Base-by-base conservation (phyloP, 1,140 invertebrate genomes). In the Drosophila sulfurigaster region DNA sequence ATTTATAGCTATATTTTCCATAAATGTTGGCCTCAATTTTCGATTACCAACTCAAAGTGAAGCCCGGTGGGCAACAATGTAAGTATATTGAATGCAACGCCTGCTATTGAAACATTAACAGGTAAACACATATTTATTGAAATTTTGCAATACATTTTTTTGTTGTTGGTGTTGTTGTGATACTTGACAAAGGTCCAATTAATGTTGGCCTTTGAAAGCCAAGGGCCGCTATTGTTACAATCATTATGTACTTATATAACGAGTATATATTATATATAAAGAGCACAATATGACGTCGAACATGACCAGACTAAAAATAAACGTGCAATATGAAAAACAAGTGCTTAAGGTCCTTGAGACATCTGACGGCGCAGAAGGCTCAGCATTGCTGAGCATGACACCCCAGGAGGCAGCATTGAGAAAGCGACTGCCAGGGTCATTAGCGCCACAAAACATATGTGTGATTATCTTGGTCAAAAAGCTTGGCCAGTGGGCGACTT, bases 131-230 rank as follows among this genome's bases (percentile, higher is more conserved):
- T 43, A 59, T 57, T 41, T 78, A 38, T 60, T 57, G 11, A 52
- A 75, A 45, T 62, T 62, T 57, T 46, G 28, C 60, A 72, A 72
- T 68, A 81, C 20, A 38, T 38, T 38, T 38, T 69, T 78, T 82
- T 38, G 20, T 4, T 25, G 20, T 4, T 25, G 0, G 20, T 25
- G 20, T 25, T 25, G 20, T 25, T 77, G 54, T 65, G 45, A 41
- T 62, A 7, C 48, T 48, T 30, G 41, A 77, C 76, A 82, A 87
- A 79, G 65, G 45, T 59, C 56, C 83, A 88, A 88, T 86, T 86
- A 86, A 74, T 79, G 71, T 69, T 79, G 75, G 54, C 75, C 80
- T 87, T 82, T 82, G 82, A 87, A 82, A 70, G 66, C 76, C 52
- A 52, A 63, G 74, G 83, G 69, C 43, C 72, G 51, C n/a, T 32